Percentiles rank a stretch among this genome's conserved stretches.
Conservation (phyloP, 2,797 vertebrate species). For the Macroramphosus scolopax region DNA sequence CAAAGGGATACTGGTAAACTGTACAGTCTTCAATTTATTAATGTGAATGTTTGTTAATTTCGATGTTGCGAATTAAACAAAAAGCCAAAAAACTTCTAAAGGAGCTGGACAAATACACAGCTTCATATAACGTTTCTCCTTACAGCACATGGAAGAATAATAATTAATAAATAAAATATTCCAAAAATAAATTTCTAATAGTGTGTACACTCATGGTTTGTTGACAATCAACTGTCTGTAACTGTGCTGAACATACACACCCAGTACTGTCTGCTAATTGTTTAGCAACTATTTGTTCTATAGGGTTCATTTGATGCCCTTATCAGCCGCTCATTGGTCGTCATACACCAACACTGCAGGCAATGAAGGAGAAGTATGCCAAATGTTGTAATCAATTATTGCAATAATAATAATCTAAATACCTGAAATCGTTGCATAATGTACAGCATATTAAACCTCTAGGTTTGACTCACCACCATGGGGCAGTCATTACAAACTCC, state of each 20-base stretch:
- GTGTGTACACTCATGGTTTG: too few species aligned
- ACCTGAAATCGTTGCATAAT: not conserved
- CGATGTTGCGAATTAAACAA: too few species aligned
- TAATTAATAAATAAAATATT: too few species aligned
- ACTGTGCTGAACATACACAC: not conserved
- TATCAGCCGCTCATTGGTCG: conserved; percentile 50
- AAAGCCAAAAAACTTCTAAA: too few species aligned
- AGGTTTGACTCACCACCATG: not conserved
- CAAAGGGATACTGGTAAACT: too few species aligned
- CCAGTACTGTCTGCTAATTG: not conserved
- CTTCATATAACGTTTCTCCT: too few species aligned
- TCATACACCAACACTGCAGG: conserved; percentile 73
- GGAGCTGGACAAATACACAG: too few species aligned
- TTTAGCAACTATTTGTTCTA: not conserved
- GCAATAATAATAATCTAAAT: not conserved
- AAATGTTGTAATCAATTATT: not conserved
- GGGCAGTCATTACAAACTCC: not conserved
- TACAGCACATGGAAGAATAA: too few species aligned
- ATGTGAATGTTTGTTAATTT: too few species aligned
- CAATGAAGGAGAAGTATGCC: conserved; percentile 66
- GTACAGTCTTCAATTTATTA: too few species aligned
- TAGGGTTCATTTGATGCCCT: conserved; percentile 56
- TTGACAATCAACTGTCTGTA: not conserved
- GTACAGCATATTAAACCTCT: not conserved
- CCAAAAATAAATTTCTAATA: too few species aligned